phyloP scores from a whole-genome alignment of 2,888 invertebrate genomes.

The Oxycera nigricornis region DNA sequence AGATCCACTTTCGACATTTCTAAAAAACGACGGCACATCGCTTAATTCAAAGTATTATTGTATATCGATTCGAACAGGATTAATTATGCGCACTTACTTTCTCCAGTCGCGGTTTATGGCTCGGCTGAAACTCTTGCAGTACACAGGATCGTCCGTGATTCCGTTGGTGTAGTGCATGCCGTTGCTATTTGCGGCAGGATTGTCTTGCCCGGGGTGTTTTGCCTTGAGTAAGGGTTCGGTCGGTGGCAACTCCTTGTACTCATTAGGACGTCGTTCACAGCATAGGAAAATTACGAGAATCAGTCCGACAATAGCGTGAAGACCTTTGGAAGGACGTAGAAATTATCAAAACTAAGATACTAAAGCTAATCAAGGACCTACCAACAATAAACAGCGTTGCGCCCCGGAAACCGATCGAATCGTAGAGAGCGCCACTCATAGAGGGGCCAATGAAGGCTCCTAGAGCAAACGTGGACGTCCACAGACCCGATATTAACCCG shows the following conservation, averaged over 20 bases:
- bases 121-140: constrained; percentile 22
- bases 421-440: constrained; percentile 75
- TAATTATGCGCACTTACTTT: constrained; percentile 17
- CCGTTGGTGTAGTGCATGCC: constrained; percentile 18
- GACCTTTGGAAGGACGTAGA: too few relatives aligned
- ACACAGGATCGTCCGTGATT: constrained; percentile 17
- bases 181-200: not conserved
- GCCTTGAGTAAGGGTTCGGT: constrained; percentile 54
- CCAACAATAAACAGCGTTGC: constrained; percentile 75
- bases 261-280: constrained; percentile 50
- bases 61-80: too few relatives aligned
- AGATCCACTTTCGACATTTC: constrained; percentile 25
- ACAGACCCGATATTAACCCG: constrained; percentile 87
- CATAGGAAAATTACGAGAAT: constrained; percentile 62
- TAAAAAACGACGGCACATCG: constrained; percentile 20
- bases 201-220: constrained; percentile 23
- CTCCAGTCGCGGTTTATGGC: constrained; percentile 12
- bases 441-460: constrained; percentile 87
- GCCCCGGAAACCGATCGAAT: constrained; percentile 74
- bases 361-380: too few relatives aligned
- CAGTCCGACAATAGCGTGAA: constrained; percentile 49
- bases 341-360: too few relatives aligned
- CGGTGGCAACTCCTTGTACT: constrained; percentile 58
- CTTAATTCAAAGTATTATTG: too few relatives aligned
- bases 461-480: constrained; percentile 88